Base-by-base conservation (phyloP, 2,113 vertebrate genomes). In the Otus sunia region DNA sequence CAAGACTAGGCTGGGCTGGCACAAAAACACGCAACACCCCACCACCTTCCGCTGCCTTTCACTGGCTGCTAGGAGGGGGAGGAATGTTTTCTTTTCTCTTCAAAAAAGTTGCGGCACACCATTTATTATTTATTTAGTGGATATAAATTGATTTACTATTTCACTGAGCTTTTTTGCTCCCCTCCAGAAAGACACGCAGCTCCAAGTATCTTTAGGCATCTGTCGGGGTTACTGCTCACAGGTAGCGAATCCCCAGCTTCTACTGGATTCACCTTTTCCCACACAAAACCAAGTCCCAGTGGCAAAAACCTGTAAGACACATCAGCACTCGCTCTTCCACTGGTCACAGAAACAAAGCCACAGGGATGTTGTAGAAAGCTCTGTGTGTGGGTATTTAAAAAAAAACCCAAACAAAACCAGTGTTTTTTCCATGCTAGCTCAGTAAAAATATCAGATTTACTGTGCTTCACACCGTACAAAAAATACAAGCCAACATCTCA, bases 301-400 rank as follows among this genome's bases (percentile, higher is more conserved):
- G 72, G 45, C 50, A 71, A 27, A 69, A 37, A 22, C 23, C 36
- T 5, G 36, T 15, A 20, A n/a, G 50, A 71, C 32, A 26, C 15
- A 26, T 5, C 49, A 29, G 34, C 27, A 11, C 34, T 17, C 4
- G 1, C 50, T 20, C 60, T 9, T 12, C 37, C 2, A 0, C 26
- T 3, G 30, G n/a, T 29, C 14, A 45, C 41, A 66, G 80, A 19
- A 34, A 22, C 5, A 0, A 25, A 85, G 85, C 52, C 32, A 34
- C 45, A 6, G 32, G 20, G 58, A 30, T 6, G 39, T 3, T 52
- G 45, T 3, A 6, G 34, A 36, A n/a, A 50, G 30, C n/a, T 69
- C 49, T 15, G 1, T 0, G 4, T 30, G 19, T 21, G 69, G 13
- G 25, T 23, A 53, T 29, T 36, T 6, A 41, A 13, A 56, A 30